Conservation (phyloP, 2,797 vertebrate genomes). For the Schizothorax lantsangensis region DNA sequence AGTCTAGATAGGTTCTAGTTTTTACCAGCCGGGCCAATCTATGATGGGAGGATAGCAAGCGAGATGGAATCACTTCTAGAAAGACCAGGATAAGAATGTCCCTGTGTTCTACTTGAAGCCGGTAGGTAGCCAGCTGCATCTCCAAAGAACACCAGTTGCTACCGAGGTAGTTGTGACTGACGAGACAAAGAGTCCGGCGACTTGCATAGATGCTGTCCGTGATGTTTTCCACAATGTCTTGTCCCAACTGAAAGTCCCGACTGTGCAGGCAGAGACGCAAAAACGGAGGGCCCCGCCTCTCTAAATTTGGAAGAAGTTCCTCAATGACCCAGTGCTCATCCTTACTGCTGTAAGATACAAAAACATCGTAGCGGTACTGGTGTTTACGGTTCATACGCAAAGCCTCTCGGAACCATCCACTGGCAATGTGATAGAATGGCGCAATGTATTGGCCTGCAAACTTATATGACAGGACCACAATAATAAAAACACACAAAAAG, state of each 20-base stretch:
- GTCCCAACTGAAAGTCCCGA: constrained; percentile 65
- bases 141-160: constrained; percentile 65
- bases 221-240: constrained; percentile 64
- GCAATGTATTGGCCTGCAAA: constrained; percentile 11
- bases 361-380: constrained; percentile 70
- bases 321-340: constrained; percentile 73
- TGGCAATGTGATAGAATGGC: neutral
- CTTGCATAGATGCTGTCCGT: constrained; percentile 61
- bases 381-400: constrained; percentile 20
- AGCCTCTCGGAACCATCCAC: constrained; percentile 47
- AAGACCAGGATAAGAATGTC: constrained; percentile 73
- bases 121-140: constrained; percentile 51
- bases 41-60: constrained; percentile 69
- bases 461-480: neutral
- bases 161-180: constrained; percentile 56
- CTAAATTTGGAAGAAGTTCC: constrained; percentile 66
- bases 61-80: constrained; percentile 69
- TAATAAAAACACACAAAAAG: constrained; percentile 1
- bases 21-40: constrained; percentile 63
- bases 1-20: constrained; percentile 52
- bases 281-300: constrained; percentile 44
- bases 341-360: constrained; percentile 73
- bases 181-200: constrained; percentile 59
- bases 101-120: constrained; percentile 63
- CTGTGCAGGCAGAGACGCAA: constrained; percentile 68